Base-by-base conservation (phyloP, 1,140 invertebrate genomes). In the Sminthurinus signatus region DNA sequence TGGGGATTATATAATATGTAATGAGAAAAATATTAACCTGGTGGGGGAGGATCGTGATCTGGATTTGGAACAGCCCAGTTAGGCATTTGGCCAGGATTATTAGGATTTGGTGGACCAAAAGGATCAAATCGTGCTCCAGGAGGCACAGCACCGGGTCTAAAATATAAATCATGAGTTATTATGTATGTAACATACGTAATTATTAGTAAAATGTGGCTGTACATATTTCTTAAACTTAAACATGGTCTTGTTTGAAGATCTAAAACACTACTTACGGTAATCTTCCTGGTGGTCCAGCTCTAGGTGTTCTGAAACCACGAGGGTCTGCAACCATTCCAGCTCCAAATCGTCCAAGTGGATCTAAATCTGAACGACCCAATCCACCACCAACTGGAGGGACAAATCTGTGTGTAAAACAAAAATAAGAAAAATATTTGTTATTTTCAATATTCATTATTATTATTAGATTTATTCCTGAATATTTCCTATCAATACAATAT, bases 61-160 rank as follows among this genome's bases (percentile, higher is more conserved):
- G 70, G 70, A 59, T 68, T 57, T 21, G 67, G 70, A 25, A 50
- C 54, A 1, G 44, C 64, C 42, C 48, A 72, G 29, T 54, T 64
- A 8, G 27, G 43, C 23, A 12, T 27, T 10, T 29, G 4, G 29
- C 60, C 52, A 12, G 44, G 31, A 27, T 43, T 10, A 15, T 52
- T 36, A 3, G 56, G 63, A 39, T 54, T 48, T 17, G 57, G 44
- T 51, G 69, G 69, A 21, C 69, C 69, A 60, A 63, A 68, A 12
- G 66, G 69, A 46, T 71, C 69, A 67, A 65, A 67, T 51, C 54
- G 31, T 39, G 67, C 67, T 39, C 67, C 67, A 31, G 67, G 56
- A 10, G 67, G 62, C 25, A 58, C 56, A 14, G 43, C 56, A 8
- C 51, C 54, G 4, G 54, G 62, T 58, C 55, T 44, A 21, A 46